Conservation (phyloP, 2,113 vertebrate genomes). For the Mesitornis unicolor region DNA sequence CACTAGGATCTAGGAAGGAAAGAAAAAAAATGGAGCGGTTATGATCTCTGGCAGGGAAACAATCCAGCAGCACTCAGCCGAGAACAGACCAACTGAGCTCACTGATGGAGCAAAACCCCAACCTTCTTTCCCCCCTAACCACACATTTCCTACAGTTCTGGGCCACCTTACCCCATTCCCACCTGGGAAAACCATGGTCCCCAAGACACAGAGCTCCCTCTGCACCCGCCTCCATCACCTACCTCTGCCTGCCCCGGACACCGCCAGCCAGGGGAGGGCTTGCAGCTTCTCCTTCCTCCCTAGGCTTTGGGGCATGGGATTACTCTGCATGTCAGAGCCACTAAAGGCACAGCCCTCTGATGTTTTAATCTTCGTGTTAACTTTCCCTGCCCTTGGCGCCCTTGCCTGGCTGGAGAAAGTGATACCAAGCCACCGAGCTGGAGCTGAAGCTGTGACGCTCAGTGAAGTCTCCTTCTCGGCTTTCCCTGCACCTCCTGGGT, state of each 20-base stretch:
- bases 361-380: slow-evolving; percentile 74
- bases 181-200: fast-evolving
- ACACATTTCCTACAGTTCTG: fast-evolving
- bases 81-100: neutral
- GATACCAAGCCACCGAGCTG: slow-evolving; percentile 30
- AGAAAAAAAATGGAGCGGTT: neutral
- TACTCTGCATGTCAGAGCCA: slow-evolving; percentile 72
- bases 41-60: neutral
- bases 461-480: neutral
- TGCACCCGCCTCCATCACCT: neutral
- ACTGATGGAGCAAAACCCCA: neutral
- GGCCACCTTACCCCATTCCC: neutral
- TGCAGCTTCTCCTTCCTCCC: slow-evolving; percentile 11
- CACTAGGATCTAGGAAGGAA: slow-evolving; percentile 1
- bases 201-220: neutral
- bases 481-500: fast-evolving
- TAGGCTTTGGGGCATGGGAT: slow-evolving; percentile 69
- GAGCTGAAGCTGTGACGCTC: neutral
- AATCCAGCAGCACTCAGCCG: fast-evolving
- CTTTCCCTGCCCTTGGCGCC: slow-evolving; percentile 64
- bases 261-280: slow-evolving; percentile 27
- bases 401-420: slow-evolving; percentile 59
- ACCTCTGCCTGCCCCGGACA: slow-evolving; percentile 32
- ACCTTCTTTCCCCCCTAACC: neutral
- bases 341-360: slow-evolving; percentile 72